Base-by-base conservation (phyloP, 2,888 invertebrate genomes). In the Campaea margaritaria region DNA sequence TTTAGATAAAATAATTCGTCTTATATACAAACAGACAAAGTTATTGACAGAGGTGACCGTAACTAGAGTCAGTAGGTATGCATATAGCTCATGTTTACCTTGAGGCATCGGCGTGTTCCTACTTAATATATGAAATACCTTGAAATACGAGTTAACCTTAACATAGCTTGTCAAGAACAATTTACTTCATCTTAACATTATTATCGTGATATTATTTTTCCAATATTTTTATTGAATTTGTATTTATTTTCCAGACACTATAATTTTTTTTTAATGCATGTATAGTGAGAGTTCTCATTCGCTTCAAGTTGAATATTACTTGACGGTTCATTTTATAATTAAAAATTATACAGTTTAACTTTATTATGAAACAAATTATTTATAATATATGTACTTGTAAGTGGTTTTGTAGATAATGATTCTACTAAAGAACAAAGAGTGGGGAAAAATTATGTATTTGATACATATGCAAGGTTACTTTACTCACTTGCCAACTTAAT, bases 401-500 rank as follows among this genome's bases (percentile, higher is more conserved):
- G 5, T 21, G 21, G 21, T 21, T 21, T 3, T 21, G 21, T 21
- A 21, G 5, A 5, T 21, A 21, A 21, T 21, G 5, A 3, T 21
- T 21, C 21, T 21, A 21, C 21, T 21, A 5, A 21, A 21, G 21
- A 21, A 21, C 21, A 5, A 21, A 5, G 21, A 21, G 21, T 21
- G 21, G 21, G 5, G 2, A 21, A 21, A 3, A 21, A 21, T 5
- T 5, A 21, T 21, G 21, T 21, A 3, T 21, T 34, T 28, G 4
- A 7, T 51, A 51, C 12, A n/a, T 41, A 11, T 8, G 7, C 3
- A 16, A 48, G 31, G 38, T 27, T 52, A 65, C 58, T 67, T 69
- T 69, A 75, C 76, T 72, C 82, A 79, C 80, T 76, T 81, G 72
- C 75, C 79, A 72, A 74, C 70, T 50, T 44, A 27, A 28, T 53